Percentiles rank a stretch among this genome's conserved stretches.
Conservation (phyloP, 2,888 invertebrate genomes). For the Drosophila histrio region DNA sequence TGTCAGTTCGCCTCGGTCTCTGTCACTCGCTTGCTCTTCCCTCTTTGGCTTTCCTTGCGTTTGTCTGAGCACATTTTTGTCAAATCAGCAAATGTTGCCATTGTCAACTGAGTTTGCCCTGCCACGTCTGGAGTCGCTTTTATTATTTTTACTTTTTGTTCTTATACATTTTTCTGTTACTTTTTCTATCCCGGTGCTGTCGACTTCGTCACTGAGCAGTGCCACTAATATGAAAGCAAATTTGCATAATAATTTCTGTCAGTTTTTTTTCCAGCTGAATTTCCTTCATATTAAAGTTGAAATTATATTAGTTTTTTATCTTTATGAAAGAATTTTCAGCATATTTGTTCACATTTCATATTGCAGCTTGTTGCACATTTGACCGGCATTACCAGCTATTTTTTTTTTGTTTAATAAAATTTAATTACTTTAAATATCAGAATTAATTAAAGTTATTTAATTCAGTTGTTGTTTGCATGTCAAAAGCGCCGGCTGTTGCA, state of each 20-base stretch:
- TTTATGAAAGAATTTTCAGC: background rate
- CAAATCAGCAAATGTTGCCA: constrained; percentile 80
- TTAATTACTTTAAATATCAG: constrained; percentile 44
- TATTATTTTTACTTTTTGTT: constrained; percentile 26
- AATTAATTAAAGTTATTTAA: constrained; percentile 46
- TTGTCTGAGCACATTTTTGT: constrained; percentile 63
- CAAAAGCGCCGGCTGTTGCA: constrained; percentile 1
- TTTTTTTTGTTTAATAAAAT: constrained; percentile 27
- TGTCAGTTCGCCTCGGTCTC: background rate
- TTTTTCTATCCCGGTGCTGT: constrained; percentile 30
- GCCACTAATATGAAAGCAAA: constrained; percentile 78
- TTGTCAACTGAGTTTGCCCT: constrained; percentile 65
- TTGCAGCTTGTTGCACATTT: constrained; percentile 21
- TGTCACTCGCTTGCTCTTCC: background rate
- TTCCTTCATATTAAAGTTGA: constrained; percentile 53
- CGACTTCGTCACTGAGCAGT: constrained; percentile 59
- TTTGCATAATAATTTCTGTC: constrained; percentile 78
- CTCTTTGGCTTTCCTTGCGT: background rate
- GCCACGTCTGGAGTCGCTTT: constrained; percentile 43
- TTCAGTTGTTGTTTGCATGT: constrained; percentile 18
- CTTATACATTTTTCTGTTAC: constrained; percentile 1
- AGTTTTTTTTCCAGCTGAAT: constrained; percentile 33
- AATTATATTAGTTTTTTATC: constrained; percentile 32
- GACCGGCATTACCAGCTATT: background rate
- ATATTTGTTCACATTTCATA: background rate